Evolutionary conservation across 2,113 vertebrate species (phyloP), one percentile per base, ranked within the genome.

Genomic region (Sander vitreus): DNA sequence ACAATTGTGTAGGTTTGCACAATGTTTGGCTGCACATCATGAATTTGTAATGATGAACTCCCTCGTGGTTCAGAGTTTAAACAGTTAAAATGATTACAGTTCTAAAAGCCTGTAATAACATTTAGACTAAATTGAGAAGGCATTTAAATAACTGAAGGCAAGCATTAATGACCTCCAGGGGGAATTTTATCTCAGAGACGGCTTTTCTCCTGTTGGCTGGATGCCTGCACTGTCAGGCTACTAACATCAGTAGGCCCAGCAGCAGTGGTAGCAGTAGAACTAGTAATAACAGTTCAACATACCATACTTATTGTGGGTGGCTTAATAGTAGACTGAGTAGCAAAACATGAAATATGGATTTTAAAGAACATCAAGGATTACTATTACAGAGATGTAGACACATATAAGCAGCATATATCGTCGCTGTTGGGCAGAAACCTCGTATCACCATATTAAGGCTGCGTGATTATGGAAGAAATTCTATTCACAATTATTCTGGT

Each of bases 151-250:
- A 84, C 45, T 47, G 12, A 78, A 86, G n/a, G 53, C 16, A 50
- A 77, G 71, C 67, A 84, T 74, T 82, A 84, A 84, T 84, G 59
- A 81, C 80, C 75, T 84, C 68, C 74, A 43, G 76, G 25, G 69
- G 63, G 48, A 71, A 71, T 73, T 84, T 87, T 30, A 83, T 80
- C 69, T 51, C 12, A 47, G 65, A 70, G 57, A 47, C 3, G 25
- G 36, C 73, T 50, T 48, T 66, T 72, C 50, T 72, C 21, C 6
- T 80, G 33, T 63, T 85, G 77, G 80, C 80, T 48, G 57, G 10
- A 13, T 78, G 80, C 73, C 72, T 43, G 80, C 14, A 53, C 47
- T 76, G 53, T 79, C 33, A 64, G 72, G 54, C 70, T 73, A 66
- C 81, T 69, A 81, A 83, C 60, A 78, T 58, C 39, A 69, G 11